Conservation (phyloP, 2,888 invertebrate genomes). For the Hydropsyche betteni region DNA sequence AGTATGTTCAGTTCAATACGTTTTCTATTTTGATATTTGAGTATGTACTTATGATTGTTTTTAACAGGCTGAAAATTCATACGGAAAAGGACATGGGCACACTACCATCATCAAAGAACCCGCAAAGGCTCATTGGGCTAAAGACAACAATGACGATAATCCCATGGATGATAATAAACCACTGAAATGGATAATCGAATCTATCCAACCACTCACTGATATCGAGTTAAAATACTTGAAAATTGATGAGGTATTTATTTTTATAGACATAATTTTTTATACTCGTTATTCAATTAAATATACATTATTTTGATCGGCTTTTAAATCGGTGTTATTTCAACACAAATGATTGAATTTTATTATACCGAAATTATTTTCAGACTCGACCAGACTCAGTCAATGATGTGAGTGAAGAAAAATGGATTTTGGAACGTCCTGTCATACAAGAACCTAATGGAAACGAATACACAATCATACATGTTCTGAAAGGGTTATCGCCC, state of each 20-base stretch:
- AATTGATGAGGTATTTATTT: slow-evolving; percentile 56
- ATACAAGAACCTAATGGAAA: slow-evolving; percentile 53
- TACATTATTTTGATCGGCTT: slow-evolving; percentile 51
- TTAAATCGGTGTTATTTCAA: slow-evolving; percentile 10
- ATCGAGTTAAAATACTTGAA: slow-evolving; percentile 62
- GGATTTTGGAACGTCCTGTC: slow-evolving; percentile 55
- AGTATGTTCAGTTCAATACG: slow-evolving; percentile 14
- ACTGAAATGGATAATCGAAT: slow-evolving; percentile 62
- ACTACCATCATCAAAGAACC: slow-evolving; percentile 55
- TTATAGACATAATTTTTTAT: neutral
- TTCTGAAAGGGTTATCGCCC: slow-evolving; percentile 57
- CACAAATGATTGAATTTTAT: slow-evolving; percentile 16
- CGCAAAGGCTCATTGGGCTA: slow-evolving; percentile 49
- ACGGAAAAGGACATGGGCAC: slow-evolving; percentile 55
- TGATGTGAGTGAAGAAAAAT: slow-evolving; percentile 51
- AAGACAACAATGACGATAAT: slow-evolving; percentile 42
- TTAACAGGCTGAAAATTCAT: slow-evolving; percentile 56
- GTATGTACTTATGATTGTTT: neutral
- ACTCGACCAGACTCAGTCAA: slow-evolving; percentile 46
- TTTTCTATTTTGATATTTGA: slow-evolving; percentile 11
- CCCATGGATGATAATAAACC: slow-evolving; percentile 55
- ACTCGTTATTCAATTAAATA: no score
- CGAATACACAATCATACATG: slow-evolving; percentile 58
- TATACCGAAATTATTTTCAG: slow-evolving; percentile 52
- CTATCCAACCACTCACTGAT: slow-evolving; percentile 59